These are phyloP conservation scores for Intellagama lesueurii DNA, from an alignment of 2,797 vertebrate genomes.

Conservation along the genomic window DNA sequence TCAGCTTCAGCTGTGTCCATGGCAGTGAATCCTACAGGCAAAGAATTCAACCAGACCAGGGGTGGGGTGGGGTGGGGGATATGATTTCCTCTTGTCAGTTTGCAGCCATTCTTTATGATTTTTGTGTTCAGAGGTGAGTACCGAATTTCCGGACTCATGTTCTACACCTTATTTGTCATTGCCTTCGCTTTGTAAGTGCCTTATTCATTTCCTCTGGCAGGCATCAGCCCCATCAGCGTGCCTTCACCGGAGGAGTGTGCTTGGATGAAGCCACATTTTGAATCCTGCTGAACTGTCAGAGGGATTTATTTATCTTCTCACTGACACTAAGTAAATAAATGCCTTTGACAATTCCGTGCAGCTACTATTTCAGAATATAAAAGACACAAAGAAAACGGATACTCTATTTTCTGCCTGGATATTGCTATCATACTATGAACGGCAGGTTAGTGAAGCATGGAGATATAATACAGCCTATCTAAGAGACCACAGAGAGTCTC, in stretches of 20 bases:
- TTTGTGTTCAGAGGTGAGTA: background rate
- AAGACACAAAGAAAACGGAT: background rate
- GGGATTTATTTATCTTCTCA: too few relatives aligned
- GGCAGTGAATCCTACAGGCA: background rate
- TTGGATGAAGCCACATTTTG: background rate
- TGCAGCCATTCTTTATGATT: slow-evolving; percentile 25
- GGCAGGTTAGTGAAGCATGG: background rate
- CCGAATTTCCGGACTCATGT: background rate
- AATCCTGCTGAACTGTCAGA: too few relatives aligned
- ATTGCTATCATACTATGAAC: background rate
- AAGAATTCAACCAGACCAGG: background rate
- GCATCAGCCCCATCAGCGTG: background rate
- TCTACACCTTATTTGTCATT: background rate
- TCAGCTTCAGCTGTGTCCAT: background rate
- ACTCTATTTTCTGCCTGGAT: background rate
- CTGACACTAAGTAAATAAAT: background rate
- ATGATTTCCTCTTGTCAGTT: slow-evolving; percentile 9
- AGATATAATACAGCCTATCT: background rate
- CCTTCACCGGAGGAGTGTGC: background rate
- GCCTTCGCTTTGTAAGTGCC: slow-evolving; percentile 9
- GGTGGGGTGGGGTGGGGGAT: background rate
- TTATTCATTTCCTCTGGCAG: slow-evolving; percentile 14
- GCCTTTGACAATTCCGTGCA: background rate
- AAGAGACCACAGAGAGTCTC: background rate
- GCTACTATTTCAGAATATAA: background rate